Percentiles rank a stretch among this genome's conserved stretches.
These are phyloP conservation scores for Mesochorus sp. DNA, from an alignment of 2,888 invertebrate species.

Conservation along the genomic window DNA sequence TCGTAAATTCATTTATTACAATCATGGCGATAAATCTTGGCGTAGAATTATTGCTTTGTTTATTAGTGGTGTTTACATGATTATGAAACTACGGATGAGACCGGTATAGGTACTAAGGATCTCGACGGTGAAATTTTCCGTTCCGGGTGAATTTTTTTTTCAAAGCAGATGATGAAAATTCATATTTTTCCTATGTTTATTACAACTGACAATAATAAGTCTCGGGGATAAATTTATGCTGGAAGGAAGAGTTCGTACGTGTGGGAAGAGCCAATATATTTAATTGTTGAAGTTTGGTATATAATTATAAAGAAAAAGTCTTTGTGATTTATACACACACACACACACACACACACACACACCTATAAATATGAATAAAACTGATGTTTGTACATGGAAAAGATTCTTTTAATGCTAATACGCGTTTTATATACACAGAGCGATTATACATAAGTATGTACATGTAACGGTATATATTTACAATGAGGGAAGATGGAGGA, in stretches of 20 bases:
- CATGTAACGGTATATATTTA: conserved; percentile 37
- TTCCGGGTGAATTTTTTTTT: conserved; percentile 54
- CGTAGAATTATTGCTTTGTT: conserved; percentile 36
- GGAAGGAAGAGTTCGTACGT: conserved; percentile 46
- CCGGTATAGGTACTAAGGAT: conserved; percentile 16
- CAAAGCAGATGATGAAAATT: conserved; percentile 47
- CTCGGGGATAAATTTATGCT: not conserved
- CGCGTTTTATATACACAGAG: not conserved
- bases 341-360: not conserved
- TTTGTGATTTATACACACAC: conserved; percentile 14
- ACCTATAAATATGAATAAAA: not conserved
- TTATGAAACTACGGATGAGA: conserved; percentile 45
- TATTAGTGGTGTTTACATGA: not conserved
- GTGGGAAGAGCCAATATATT: conserved; percentile 60
- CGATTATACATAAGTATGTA: not conserved
- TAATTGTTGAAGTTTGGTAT: conserved; percentile 57
- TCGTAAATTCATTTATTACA: conserved; percentile 50
- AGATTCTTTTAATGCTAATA: conserved; percentile 48
- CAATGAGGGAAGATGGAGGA: not conserved
- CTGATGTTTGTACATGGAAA: not conserved
- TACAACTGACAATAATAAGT: conserved; percentile 28
- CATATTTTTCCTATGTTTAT: conserved; percentile 22
- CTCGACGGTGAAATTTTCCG: conserved; percentile 4
- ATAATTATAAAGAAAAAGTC: conserved; percentile 52
- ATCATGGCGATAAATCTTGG: conserved; percentile 40